These are phyloP conservation scores for Notechis scutatus DNA, from an alignment of 2,113 vertebrate genomes.

Conservation along the genomic window DNA sequence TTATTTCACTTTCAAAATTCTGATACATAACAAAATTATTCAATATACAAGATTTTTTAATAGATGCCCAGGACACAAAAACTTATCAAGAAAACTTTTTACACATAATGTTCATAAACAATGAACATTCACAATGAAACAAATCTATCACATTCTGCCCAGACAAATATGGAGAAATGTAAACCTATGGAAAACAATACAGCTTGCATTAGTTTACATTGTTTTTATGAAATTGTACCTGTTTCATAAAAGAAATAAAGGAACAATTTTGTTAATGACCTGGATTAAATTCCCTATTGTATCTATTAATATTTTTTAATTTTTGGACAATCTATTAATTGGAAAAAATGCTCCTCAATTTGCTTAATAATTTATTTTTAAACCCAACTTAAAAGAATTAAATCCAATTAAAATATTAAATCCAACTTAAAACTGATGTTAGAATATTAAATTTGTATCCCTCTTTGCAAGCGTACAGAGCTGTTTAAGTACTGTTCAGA, in stretches of 20 bases:
- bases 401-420: constrained; percentile 3
- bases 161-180: rapidly evolving
- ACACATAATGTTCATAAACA: neutral
- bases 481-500: rapidly evolving
- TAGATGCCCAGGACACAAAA: neutral
- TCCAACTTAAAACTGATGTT: neutral
- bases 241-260: neutral
- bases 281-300: neutral
- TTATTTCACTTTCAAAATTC: constrained; percentile 11
- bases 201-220: neutral
- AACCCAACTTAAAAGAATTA: neutral
- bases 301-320: neutral
- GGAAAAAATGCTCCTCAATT: neutral
- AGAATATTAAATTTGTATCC: neutral
- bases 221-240: rapidly evolving
- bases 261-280: neutral
- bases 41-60: neutral
- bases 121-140: neutral
- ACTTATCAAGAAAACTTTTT: neutral
- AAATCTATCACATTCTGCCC: neutral
- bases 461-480: neutral
- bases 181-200: neutral
- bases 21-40: neutral
- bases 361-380: constrained; percentile 13
- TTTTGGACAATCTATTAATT: neutral